Conservation (phyloP, 2,888 invertebrate species). For the Hoplodrina ambigua region DNA sequence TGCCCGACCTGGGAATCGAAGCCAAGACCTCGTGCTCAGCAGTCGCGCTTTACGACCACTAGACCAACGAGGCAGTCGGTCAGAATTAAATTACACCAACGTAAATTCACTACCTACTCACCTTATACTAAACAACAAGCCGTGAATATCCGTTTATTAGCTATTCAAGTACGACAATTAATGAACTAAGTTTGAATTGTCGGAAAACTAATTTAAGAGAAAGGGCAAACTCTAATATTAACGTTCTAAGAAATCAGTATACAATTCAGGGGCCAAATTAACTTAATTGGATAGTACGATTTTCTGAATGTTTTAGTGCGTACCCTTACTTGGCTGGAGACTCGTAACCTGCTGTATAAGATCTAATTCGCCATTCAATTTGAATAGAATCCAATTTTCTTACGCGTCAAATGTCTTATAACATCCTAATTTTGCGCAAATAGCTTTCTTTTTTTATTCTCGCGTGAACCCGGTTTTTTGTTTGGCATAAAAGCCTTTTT, state of each 20-base stretch:
- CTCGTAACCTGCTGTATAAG: conserved; percentile 69
- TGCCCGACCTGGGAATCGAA: no score
- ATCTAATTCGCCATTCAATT: conserved; percentile 83
- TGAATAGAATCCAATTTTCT: conserved; percentile 81
- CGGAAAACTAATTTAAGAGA: conserved; percentile 55
- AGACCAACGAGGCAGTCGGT: no score
- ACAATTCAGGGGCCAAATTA: conserved; percentile 63
- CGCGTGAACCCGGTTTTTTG: conserved; percentile 63
- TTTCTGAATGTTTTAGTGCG: conserved; percentile 58
- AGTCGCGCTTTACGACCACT: no score
- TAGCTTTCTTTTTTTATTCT: conserved; percentile 71
- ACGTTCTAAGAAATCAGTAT: conserved; percentile 62
- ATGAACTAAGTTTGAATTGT: conserved; percentile 51
- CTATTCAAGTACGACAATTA: conserved; percentile 55
- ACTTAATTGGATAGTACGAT: conserved; percentile 61
- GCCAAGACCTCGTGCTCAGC: no score
- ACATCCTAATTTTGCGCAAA: conserved; percentile 83
- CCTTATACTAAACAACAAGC: conserved; percentile 16
- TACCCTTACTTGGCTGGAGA: conserved; percentile 32
- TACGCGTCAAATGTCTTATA: conserved; percentile 83
- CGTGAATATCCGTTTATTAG: conserved; percentile 43
- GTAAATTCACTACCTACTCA: conserved; percentile 29
- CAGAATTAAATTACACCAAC: conserved; percentile 4
- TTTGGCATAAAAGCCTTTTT: conserved; percentile 35
- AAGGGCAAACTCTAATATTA: conserved; percentile 57